Conservation (phyloP, 2,113 vertebrate genomes). For the Brachypteracias leptosomus region DNA sequence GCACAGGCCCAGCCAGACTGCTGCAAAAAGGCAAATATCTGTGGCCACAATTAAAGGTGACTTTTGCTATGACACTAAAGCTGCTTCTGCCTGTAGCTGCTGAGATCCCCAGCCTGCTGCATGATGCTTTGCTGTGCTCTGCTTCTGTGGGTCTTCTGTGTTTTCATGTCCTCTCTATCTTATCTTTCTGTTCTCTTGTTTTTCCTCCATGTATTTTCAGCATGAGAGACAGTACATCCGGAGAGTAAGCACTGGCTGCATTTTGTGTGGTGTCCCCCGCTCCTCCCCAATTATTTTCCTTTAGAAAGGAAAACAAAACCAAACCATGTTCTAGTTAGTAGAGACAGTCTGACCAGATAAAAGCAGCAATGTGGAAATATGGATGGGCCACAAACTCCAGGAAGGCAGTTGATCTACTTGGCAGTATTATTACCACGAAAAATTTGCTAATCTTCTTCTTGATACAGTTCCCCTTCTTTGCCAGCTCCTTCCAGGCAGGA, state of each 20-base stretch:
- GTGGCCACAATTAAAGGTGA: not conserved
- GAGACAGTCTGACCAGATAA: slow-evolving; percentile 36
- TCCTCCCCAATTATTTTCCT: not conserved
- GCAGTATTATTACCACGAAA: not conserved
- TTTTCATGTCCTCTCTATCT: slow-evolving; percentile 70
- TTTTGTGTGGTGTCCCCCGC: slow-evolving; percentile 1
- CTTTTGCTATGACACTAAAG: not conserved
- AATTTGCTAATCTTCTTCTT: not conserved
- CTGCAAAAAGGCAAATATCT: not conserved
- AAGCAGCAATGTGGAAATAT: slow-evolving; percentile 27
- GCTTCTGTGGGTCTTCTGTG: slow-evolving; percentile 48
- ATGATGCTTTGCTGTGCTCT: slow-evolving; percentile 38
- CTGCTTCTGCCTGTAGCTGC: not conserved
- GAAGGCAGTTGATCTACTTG: not conserved
- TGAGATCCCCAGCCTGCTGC: slow-evolving; percentile 5
- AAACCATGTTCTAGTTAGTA: not conserved
- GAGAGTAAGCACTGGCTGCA: slow-evolving; percentile 80
- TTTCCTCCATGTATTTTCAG: slow-evolving; percentile 72
- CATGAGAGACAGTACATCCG: slow-evolving; percentile 90
- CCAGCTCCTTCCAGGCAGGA: not conserved
- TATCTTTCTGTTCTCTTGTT: slow-evolving; percentile 77
- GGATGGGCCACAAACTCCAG: not conserved
- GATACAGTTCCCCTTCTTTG: not conserved
- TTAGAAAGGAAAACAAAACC: slow-evolving; percentile 1
- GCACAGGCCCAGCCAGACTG: not conserved